A percentile compares a stretch with the other conserved stretches of the same genome.
These are phyloP conservation scores for Hyposmocoma kahamanoa DNA, from an alignment of 1,140 invertebrate species.

Conservation along the genomic window DNA sequence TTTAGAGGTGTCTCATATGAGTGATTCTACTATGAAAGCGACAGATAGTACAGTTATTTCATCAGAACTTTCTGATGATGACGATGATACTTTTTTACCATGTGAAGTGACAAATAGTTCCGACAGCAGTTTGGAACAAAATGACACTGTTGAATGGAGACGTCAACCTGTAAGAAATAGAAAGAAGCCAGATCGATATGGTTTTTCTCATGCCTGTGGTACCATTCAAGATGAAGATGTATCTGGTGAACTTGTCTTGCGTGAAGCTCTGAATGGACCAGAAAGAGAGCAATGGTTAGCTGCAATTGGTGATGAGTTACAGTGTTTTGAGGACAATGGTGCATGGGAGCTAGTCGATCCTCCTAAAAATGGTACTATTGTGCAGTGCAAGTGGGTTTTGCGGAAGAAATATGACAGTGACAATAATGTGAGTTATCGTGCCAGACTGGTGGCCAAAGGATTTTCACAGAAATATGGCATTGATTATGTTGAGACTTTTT, in stretches of 20 bases:
- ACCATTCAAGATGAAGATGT: too few relatives aligned
- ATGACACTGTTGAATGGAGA: too few relatives aligned
- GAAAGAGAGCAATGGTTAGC: slow-evolving; percentile 14
- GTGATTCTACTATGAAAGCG: too few relatives aligned
- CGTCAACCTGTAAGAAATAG: too few relatives aligned
- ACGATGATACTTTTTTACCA: too few relatives aligned
- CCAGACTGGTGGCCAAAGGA: not conserved
- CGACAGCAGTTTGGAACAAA: too few relatives aligned
- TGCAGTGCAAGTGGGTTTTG: slow-evolving; percentile 22
- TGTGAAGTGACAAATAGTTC: too few relatives aligned
- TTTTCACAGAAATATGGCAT: slow-evolving; percentile 12
- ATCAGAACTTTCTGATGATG: too few relatives aligned
- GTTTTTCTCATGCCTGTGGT: too few relatives aligned
- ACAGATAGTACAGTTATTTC: too few relatives aligned
- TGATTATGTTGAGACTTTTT: slow-evolving; percentile 9
- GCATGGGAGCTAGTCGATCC: slow-evolving; percentile 39
- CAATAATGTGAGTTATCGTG: not conserved
- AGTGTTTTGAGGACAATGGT: slow-evolving; percentile 35
- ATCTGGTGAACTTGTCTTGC: not conserved
- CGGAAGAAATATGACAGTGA: slow-evolving; percentile 8
- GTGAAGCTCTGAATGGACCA: slow-evolving; percentile 10
- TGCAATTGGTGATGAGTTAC: slow-evolving; percentile 30
- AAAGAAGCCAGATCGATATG: too few relatives aligned
- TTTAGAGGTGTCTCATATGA: too few relatives aligned
- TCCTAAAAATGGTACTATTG: slow-evolving; percentile 28